Percentiles rank a stretch among this genome's conserved stretches.
phyloP scores from a whole-genome alignment of 2,797 vertebrate species.

The Anguilla obscura region DNA sequence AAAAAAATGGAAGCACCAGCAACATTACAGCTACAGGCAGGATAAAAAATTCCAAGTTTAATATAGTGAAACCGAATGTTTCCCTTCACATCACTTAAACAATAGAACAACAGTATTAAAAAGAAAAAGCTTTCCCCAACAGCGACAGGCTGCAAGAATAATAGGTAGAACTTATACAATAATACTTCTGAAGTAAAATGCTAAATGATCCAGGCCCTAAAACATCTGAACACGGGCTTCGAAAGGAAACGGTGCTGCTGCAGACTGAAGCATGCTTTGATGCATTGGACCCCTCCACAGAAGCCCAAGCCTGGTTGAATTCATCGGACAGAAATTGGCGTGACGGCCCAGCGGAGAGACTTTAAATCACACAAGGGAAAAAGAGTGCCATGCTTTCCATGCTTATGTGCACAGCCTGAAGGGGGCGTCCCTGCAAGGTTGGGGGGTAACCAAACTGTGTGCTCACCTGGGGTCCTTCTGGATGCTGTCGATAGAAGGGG shows the following conservation, averaged over 20 bases:
- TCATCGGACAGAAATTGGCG: background rate
- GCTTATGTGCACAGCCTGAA: background rate
- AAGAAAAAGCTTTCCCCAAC: background rate
- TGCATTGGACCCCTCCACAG: background rate
- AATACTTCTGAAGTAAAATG: slow-evolving; percentile 12
- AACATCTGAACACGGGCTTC: background rate
- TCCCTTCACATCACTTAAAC: background rate
- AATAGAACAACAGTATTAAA: background rate
- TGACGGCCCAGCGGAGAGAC: background rate
- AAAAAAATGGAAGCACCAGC: background rate
- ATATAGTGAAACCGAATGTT: background rate
- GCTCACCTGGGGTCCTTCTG: slow-evolving; percentile 98
- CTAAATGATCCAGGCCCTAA: background rate
- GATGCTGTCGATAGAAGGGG: slow-evolving; percentile 97
- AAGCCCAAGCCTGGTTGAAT: background rate
- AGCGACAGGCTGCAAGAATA: background rate
- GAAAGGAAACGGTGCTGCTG: background rate
- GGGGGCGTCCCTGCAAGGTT: background rate
- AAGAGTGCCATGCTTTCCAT: too few species aligned
- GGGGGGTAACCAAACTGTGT: slow-evolving; percentile 41
- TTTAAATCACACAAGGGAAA: background rate
- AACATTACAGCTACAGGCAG: background rate
- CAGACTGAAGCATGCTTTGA: background rate
- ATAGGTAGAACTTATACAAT: background rate
- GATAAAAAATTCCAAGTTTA: background rate